Conservation (phyloP, 2,113 vertebrate genomes). For the Zosterops lateralis region DNA sequence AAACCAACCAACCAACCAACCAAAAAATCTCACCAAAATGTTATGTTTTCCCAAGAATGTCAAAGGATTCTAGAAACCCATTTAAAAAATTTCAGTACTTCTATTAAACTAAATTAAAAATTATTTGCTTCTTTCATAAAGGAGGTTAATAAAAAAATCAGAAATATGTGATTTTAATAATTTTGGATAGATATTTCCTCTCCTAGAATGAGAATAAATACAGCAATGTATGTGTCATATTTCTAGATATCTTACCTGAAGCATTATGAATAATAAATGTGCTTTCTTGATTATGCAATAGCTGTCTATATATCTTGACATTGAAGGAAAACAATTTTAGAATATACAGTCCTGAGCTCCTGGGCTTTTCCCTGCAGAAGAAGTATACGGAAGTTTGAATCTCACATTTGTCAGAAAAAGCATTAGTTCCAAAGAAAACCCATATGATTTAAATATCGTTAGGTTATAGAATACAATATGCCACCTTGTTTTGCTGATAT, state of each 20-base stretch:
- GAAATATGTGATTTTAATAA: neutral
- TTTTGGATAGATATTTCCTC: neutral
- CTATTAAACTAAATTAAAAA: neutral
- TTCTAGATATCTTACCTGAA: neutral
- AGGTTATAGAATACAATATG: neutral
- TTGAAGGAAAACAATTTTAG: neutral
- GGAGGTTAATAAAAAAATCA: neutral
- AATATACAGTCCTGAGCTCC: neutral
- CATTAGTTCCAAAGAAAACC: neutral
- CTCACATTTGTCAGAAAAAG: neutral
- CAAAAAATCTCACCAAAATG: fast-evolving
- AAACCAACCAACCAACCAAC: fast-evolving
- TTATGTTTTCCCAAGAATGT: neutral
- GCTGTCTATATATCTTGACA: neutral
- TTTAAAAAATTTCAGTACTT: neutral
- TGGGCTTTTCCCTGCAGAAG: neutral
- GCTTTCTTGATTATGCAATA: neutral
- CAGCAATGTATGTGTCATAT: neutral
- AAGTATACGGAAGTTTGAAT: neutral
- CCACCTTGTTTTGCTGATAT: neutral
- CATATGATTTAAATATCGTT: neutral
- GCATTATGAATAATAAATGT: neutral
- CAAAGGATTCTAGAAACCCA: fast-evolving
- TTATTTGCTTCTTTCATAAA: fast-evolving
- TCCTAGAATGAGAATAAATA: neutral